Percentiles rank a stretch among this genome's conserved stretches.
These are phyloP conservation scores for Rhadina sibilatrix DNA, from an alignment of 2,113 vertebrate species.

Conservation along the genomic window DNA sequence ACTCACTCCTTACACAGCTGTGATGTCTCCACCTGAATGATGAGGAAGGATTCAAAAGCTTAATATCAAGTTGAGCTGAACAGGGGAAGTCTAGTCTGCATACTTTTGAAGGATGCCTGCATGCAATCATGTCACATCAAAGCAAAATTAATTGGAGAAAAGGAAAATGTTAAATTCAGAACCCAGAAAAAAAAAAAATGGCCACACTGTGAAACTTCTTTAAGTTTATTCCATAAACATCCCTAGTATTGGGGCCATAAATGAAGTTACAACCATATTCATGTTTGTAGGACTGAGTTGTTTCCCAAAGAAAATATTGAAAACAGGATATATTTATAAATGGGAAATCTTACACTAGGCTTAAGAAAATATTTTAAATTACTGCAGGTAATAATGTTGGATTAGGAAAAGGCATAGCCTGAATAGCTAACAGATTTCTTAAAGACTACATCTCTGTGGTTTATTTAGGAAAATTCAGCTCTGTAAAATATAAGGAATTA, in stretches of 20 bases:
- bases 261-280: background rate
- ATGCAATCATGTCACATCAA: background rate
- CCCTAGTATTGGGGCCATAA: background rate
- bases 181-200: background rate
- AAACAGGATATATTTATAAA: background rate
- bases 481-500: background rate
- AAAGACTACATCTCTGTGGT: background rate
- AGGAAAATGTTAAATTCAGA: background rate
- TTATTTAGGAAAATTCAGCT: background rate
- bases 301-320: conserved; percentile 5
- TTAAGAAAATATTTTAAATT: background rate
- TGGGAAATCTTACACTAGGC: background rate
- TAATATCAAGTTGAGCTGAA: background rate
- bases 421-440: background rate
- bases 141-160: background rate
- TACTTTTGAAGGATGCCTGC: background rate
- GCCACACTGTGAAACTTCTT: background rate
- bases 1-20: background rate
- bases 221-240: background rate
- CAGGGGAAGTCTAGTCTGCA: background rate
- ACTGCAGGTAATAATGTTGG: background rate
- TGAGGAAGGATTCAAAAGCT: background rate
- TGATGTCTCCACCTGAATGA: background rate
- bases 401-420: background rate
- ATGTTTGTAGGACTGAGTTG: background rate